A percentile compares a stretch with the other conserved stretches of the same genome.
These are phyloP conservation scores for Meteorus sp. DNA, from an alignment of 1,140 invertebrate genomes.

Conservation along the genomic window DNA sequence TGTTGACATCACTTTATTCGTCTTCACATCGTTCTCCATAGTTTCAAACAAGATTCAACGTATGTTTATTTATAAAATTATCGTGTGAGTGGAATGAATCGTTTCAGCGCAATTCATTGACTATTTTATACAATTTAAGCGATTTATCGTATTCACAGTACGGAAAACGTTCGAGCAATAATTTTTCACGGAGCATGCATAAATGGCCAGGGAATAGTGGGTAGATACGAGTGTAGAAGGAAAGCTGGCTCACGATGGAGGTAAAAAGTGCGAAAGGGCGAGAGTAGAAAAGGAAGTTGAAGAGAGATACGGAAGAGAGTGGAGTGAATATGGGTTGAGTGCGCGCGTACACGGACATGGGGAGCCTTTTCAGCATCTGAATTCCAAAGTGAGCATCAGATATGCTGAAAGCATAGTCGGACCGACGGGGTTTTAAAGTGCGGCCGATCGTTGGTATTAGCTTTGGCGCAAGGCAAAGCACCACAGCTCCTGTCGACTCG, in stretches of 20 bases:
- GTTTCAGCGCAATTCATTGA: constrained; percentile 11
- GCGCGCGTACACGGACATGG: background rate
- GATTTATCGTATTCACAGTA: constrained; percentile 17
- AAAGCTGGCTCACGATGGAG: too few species aligned
- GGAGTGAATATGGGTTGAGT: background rate
- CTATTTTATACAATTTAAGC: constrained; percentile 16
- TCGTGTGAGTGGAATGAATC: constrained; percentile 1
- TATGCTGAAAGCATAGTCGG: constrained; percentile 37
- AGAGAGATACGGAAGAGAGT: background rate
- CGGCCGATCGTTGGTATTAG: constrained; percentile 32
- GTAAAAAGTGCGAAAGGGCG: background rate
- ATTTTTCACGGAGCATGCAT: constrained; percentile 8
- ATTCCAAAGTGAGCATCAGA: constrained; percentile 26
- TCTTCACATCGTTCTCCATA: too few species aligned
- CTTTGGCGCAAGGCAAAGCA: background rate
- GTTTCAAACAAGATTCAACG: too few species aligned
- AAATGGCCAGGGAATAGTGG: background rate
- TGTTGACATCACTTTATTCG: too few species aligned
- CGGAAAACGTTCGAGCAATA: constrained; percentile 6
- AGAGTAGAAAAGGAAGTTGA: background rate
- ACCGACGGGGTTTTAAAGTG: constrained; percentile 38
- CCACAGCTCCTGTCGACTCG: constrained; percentile 4
- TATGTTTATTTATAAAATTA: background rate
- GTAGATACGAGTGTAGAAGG: background rate
- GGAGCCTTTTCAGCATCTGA: constrained; percentile 19